Evolutionary conservation across 2,888 invertebrate species (phyloP), one percentile per base, ranked within the genome.

Genomic region (Coelinius sp.): DNA sequence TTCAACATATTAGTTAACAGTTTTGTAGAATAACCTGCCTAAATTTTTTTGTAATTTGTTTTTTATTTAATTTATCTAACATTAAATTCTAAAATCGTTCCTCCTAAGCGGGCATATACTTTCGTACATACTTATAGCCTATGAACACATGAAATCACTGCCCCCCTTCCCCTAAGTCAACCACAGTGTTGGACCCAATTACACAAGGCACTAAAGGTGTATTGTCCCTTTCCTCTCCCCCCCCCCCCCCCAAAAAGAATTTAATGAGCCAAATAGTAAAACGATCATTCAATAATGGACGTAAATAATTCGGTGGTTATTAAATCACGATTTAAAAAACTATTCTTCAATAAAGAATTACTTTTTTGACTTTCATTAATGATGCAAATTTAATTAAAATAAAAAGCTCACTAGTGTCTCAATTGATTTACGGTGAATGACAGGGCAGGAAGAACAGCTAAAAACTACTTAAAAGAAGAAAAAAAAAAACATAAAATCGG

Each of bases 61-160:
- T 27, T 59, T 8, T 7, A 27, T 67, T 65, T 71, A 71, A 24
- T 59, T 44, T 70, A 56, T 69, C 22, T 46, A 68, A 70, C 52
- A 81, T 81, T 78, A 77, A 78, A 75, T 75, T 71, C 72, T 74
- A 76, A 73, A 71, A 75, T 74, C 75, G 68, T 77, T 77, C 80
- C 77, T 80, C 76, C 78, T 80, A 81, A 82, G 80, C 81, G 81
- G 82, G 80, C 81, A 64, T 73, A 72, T 75, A 66, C 74, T 76
- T 75, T 81, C 80, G 75, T 80, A 77, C 79, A 81, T 81, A 78
- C 87, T 88, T 87, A 87, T 59, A 86, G 82, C 82, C 87, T 88
- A 88, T 87, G 87, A 88, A 88, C 88, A 88, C 87, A 88, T 88
- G 85, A 86, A 86, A 87, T 88, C 86, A 87, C 88, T 87, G 86